These are phyloP conservation scores for Silurus glanis DNA, from an alignment of 2,113 vertebrate genomes.

Conservation along the genomic window DNA sequence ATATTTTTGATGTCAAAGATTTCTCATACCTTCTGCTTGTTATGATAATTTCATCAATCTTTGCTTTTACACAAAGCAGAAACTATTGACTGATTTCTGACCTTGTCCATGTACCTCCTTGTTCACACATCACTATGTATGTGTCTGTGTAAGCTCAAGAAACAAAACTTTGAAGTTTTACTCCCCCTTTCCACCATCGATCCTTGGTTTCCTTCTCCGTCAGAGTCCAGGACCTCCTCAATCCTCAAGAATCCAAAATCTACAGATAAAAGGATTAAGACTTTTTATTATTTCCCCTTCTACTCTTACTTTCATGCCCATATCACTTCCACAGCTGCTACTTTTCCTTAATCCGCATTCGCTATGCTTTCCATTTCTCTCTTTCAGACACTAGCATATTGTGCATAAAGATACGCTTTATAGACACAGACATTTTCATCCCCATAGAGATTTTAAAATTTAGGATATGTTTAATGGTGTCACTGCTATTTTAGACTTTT, in stretches of 20 bases:
- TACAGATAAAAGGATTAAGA: slow-evolving; percentile 20
- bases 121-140: slow-evolving; percentile 9
- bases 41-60: slow-evolving; percentile 9
- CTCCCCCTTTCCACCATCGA: slow-evolving; percentile 13
- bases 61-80: slow-evolving; percentile 15
- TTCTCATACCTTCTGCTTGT: background rate
- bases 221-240: slow-evolving; percentile 34
- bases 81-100: background rate
- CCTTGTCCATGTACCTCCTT: slow-evolving; percentile 10
- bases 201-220: slow-evolving; percentile 25
- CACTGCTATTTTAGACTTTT: background rate
- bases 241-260: slow-evolving; percentile 15
- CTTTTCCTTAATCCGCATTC: background rate
- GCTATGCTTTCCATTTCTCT: background rate
- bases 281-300: background rate
- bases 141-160: slow-evolving; percentile 29
- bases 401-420: background rate
- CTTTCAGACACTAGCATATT: background rate
- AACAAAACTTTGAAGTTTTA: slow-evolving; percentile 23
- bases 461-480: background rate
- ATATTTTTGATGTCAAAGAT: background rate
- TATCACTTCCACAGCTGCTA: slow-evolving; percentile 8
- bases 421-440: background rate
- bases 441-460: background rate
- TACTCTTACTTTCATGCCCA: background rate